These are phyloP conservation scores for Triops cancriformis DNA, from an alignment of 1,140 invertebrate genomes.

Conservation along the genomic window DNA sequence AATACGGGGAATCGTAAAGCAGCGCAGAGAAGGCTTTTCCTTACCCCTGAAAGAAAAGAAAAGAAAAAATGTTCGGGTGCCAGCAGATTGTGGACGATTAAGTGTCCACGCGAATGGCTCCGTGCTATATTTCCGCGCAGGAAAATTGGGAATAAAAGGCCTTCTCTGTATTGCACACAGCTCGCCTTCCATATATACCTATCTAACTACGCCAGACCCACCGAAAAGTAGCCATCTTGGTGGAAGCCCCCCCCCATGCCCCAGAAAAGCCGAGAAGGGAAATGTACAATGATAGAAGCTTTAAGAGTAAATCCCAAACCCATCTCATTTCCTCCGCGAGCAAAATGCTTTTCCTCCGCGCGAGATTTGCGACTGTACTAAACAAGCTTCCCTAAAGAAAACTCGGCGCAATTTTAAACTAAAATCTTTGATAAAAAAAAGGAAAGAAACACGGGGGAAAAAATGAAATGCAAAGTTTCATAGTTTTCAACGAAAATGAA, in stretches of 20 bases:
- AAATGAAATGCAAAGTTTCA: not conserved
- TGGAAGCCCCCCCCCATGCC: not conserved
- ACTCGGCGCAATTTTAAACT: not conserved
- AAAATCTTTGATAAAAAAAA: not conserved
- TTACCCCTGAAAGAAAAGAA: not conserved
- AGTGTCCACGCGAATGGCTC: not conserved
- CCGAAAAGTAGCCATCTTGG: not conserved
- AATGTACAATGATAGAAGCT: not conserved
- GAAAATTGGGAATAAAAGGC: slow-evolving; percentile 8
- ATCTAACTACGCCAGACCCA: not conserved
- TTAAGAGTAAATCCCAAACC: slow-evolving; percentile 3
- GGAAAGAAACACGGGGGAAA: not conserved
- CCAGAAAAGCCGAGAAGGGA: not conserved
- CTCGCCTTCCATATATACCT: not conserved
- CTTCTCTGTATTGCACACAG: not conserved
- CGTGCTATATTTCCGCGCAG: not conserved
- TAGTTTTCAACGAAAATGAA: not conserved
- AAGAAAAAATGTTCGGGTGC: not conserved
- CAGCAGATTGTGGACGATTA: not conserved
- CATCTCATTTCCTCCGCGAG: slow-evolving; percentile 4
- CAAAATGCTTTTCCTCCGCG: not conserved
- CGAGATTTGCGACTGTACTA: not conserved
- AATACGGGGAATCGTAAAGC: not conserved
- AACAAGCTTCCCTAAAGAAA: not conserved
- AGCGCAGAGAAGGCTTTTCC: not conserved